These are phyloP conservation scores for Lasioglossum pauxillum DNA, from an alignment of 2,888 invertebrate genomes.

Conservation along the genomic window DNA sequence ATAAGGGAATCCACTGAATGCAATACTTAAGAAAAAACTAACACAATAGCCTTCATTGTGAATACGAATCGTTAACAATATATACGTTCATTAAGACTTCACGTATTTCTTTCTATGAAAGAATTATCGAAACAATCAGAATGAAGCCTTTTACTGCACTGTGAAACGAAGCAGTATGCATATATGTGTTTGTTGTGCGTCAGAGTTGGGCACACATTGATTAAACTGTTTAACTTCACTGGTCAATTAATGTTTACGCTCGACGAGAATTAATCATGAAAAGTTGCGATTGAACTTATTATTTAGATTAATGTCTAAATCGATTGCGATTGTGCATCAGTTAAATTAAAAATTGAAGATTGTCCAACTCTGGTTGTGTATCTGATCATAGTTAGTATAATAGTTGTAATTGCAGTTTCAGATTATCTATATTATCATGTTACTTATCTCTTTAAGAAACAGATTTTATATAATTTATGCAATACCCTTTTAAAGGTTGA, in stretches of 20 bases:
- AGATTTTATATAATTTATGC: constrained; percentile 38
- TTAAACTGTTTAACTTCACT: neutral
- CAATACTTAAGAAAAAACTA: neutral
- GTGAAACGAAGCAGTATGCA: neutral
- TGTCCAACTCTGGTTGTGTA: constrained; percentile 4
- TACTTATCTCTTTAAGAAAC: constrained; percentile 14
- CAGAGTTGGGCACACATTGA: neutral
- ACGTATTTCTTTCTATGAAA: constrained; percentile 44
- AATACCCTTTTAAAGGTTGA: constrained; percentile 2
- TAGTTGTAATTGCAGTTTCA: constrained; percentile 23
- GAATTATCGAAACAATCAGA: constrained; percentile 23
- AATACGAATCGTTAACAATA: constrained; percentile 20
- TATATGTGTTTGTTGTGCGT: neutral
- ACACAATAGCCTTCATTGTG: constrained; percentile 20
- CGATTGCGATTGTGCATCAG: neutral
- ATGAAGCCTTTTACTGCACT: constrained; percentile 5
- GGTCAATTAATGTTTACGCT: neutral
- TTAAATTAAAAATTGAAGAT: neutral
- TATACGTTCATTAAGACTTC: constrained; percentile 34
- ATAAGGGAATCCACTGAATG: neutral
- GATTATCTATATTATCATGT: neutral
- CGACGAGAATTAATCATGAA: neutral
- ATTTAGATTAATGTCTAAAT: neutral
- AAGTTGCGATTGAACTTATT: neutral
- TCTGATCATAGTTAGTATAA: neutral